phyloP scores from a whole-genome alignment of 2,797 vertebrate genomes.

The Notolabrus celidotus region DNA sequence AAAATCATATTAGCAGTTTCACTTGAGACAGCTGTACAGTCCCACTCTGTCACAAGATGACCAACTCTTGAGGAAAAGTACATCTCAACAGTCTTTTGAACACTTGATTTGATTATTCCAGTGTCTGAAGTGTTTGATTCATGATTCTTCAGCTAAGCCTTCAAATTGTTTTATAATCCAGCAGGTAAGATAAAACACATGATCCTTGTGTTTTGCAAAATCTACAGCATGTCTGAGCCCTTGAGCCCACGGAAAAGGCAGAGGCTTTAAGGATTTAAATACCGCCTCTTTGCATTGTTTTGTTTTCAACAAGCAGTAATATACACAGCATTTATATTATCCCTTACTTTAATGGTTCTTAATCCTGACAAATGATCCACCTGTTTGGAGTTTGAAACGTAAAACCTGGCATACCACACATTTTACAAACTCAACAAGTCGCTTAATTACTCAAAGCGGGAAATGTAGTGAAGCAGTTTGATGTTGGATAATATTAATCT shows the following conservation, averaged over 20 bases:
- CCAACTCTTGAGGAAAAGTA: conserved; percentile 24
- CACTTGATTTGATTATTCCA: conserved; percentile 46
- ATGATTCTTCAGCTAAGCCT: conserved; percentile 8
- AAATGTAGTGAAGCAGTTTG: neutral
- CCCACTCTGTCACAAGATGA: conserved; percentile 19
- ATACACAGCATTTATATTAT: neutral
- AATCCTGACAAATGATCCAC: conserved; percentile 20
- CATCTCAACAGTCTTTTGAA: conserved; percentile 10
- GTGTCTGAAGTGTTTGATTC: conserved; percentile 25
- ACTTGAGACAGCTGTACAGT: neutral
- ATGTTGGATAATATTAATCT: neutral
- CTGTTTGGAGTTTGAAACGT: neutral
- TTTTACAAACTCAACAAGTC: neutral
- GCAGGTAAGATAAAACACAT: conserved; percentile 24
- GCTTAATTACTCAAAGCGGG: neutral
- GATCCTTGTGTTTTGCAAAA: conserved; percentile 5
- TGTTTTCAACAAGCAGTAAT: conserved; percentile 24
- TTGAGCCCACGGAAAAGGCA: conserved; percentile 16
- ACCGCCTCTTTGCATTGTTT: neutral
- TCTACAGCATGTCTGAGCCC: conserved; percentile 20
- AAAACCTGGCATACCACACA: conserved; percentile 8
- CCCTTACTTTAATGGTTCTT: neutral
- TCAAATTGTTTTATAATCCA: conserved; percentile 39
- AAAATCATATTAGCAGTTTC: neutral
- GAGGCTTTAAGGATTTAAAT: conserved; percentile 25